Percentiles rank a stretch among this genome's conserved stretches.
phyloP scores from a whole-genome alignment of 2,113 vertebrate genomes.

The Phalacrocorax pelagicus region DNA sequence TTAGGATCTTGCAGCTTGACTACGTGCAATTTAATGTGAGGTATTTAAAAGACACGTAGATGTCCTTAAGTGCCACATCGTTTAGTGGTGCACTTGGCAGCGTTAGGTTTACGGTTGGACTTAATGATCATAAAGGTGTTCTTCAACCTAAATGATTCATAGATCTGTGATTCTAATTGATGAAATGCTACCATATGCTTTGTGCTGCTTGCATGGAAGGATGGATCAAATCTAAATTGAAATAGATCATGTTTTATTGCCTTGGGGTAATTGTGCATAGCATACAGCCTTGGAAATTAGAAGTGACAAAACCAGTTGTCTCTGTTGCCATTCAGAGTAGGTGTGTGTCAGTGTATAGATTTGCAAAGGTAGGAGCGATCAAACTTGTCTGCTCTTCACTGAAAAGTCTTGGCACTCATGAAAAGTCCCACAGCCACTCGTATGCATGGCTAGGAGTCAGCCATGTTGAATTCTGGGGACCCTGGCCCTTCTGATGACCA shows the following conservation, averaged over 20 bases:
- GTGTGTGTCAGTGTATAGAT: neutral
- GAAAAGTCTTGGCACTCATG: neutral
- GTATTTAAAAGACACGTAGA: neutral
- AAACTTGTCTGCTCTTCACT: neutral
- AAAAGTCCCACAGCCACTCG: neutral
- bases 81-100: neutral
- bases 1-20: neutral
- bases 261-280: neutral
- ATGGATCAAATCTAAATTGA: neutral
- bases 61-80: too few species aligned
- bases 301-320: neutral
- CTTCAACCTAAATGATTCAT: neutral
- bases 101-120: neutral
- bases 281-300: neutral
- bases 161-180: neutral
- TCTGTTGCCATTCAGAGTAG: neutral
- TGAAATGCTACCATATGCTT: neutral
- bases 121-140: neutral
- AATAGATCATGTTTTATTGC: slow-evolving; percentile 11
- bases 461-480: neutral
- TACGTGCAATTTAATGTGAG: neutral
- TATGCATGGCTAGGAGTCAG: neutral
- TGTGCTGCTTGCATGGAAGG: neutral
- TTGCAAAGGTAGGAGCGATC: neutral
- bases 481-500: neutral